These are phyloP conservation scores for Diplodus puntazzo DNA, from an alignment of 2,797 vertebrate genomes.

Conservation along the genomic window DNA sequence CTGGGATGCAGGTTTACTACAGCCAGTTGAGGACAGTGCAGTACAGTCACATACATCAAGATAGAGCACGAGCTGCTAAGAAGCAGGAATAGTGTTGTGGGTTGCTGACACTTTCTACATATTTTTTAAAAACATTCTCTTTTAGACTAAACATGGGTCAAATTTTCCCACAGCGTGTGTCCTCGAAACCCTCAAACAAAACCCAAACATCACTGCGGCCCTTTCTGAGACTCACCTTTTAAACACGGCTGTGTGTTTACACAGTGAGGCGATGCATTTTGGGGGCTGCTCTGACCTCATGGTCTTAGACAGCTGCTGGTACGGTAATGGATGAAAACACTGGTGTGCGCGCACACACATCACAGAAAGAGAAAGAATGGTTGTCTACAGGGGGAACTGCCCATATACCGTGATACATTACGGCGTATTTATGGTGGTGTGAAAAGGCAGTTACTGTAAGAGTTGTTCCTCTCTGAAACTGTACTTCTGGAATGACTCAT, in stretches of 20 bases:
- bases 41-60: not conserved
- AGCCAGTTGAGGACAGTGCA: conserved; percentile 2
- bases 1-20: conserved; percentile 56
- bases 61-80: not conserved
- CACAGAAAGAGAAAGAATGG: conserved; percentile 25
- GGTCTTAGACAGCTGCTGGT: conserved; percentile 67
- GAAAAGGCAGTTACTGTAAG: conserved; percentile 8
- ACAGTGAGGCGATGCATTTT: conserved; percentile 68
- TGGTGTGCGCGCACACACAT: conserved; percentile 12
- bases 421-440: conserved; percentile 11
- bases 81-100: not conserved
- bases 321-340: conserved; percentile 60
- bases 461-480: conserved; percentile 35
- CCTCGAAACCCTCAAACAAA: conserved; percentile 22
- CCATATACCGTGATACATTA: conserved; percentile 42
- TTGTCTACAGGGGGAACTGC: conserved; percentile 26
- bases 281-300: conserved; percentile 70
- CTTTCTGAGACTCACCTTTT: conserved; percentile 48
- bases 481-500: conserved; percentile 37
- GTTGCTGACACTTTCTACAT: not conserved
- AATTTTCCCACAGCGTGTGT: conserved; percentile 18
- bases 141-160: conserved; percentile 34
- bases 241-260: conserved; percentile 62
- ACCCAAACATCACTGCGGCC: conserved; percentile 43
- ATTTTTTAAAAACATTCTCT: not conserved